Evolutionary conservation across 2,888 invertebrate genomes (phyloP).

Genomic region (Alsophila aescularia): DNA sequence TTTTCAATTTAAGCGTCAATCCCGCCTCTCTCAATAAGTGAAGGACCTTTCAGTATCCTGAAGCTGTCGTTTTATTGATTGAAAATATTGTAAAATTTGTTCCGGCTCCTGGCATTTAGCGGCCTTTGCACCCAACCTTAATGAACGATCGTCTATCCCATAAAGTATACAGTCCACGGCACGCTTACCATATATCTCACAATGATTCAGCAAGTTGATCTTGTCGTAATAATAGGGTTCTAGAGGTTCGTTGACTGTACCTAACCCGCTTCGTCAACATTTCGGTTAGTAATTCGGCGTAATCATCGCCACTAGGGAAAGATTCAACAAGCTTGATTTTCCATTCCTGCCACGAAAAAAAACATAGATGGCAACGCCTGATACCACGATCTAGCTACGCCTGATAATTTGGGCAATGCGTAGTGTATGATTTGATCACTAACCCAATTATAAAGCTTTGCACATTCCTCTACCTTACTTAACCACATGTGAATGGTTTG

Average conservation of each 20-base stretch:
- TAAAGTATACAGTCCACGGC: not conserved
- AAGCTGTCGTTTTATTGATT: too few species aligned
- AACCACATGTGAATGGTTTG: conserved; percentile 13
- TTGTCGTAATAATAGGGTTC: too few species aligned
- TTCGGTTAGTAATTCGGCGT: conserved; percentile 19
- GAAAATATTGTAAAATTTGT: not conserved
- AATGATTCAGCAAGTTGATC: too few species aligned
- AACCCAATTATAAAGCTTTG: conserved; percentile 7
- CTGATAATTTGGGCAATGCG: too few species aligned
- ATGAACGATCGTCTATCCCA: conserved; percentile 5
- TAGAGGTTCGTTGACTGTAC: not conserved
- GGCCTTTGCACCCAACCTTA: not conserved
- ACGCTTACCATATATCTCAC: too few species aligned
- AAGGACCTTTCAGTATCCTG: too few species aligned
- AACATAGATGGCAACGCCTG: too few species aligned
- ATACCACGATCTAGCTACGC: too few species aligned
- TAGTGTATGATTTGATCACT: too few species aligned
- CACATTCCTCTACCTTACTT: conserved; percentile 13
- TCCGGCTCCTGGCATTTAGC: conserved; percentile 2
- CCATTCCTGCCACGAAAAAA: conserved; percentile 6
- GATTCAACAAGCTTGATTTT: conserved; percentile 11
- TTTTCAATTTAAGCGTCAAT: too few species aligned
- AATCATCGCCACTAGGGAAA: conserved; percentile 22
- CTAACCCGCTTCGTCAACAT: conserved; percentile 14
- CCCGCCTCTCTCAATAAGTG: too few species aligned